Evolutionary conservation across 2,888 invertebrate genomes (phyloP).

Genomic region (Melanostoma mellinum): DNA sequence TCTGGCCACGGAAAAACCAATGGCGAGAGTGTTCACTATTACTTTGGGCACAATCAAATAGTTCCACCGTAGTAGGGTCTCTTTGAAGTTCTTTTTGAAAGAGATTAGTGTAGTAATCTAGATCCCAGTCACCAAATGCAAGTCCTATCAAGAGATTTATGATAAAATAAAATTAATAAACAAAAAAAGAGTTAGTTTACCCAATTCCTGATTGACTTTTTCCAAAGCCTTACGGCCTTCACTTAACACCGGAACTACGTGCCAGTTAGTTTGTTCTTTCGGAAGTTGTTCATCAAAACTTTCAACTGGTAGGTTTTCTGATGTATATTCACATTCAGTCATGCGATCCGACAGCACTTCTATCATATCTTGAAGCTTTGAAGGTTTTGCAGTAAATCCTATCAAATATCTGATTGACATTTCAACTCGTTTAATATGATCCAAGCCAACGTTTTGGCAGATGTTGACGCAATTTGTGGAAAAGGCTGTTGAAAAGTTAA

Average conservation of each 20-base stretch:
- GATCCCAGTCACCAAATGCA: slow-evolving; percentile 96
- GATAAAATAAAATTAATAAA: neutral
- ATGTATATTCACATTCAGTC: slow-evolving; percentile 94
- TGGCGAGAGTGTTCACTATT: slow-evolving; percentile 99
- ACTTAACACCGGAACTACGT: slow-evolving; percentile 91
- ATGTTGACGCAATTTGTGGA: slow-evolving; percentile 98
- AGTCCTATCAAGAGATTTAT: slow-evolving; percentile 84
- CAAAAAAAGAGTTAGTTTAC: slow-evolving; percentile 79
- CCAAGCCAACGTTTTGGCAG: slow-evolving; percentile 91
- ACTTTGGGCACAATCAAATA: slow-evolving; percentile 98
- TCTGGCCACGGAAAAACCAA: slow-evolving; percentile 98
- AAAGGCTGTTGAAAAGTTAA: slow-evolving; percentile 97
- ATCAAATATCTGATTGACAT: slow-evolving; percentile 90
- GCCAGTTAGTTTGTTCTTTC: slow-evolving; percentile 89
- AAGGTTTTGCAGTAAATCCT: slow-evolving; percentile 78
- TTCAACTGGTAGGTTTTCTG: slow-evolving; percentile 85
- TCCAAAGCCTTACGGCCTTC: slow-evolving; percentile 91
- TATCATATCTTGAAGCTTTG: slow-evolving; percentile 80
- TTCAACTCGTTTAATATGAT: slow-evolving; percentile 91
- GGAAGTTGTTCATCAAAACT: slow-evolving; percentile 88
- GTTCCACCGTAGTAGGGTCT: slow-evolving; percentile 98
- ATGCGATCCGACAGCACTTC: slow-evolving; percentile 92
- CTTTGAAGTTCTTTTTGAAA: slow-evolving; percentile 92
- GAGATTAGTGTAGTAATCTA: slow-evolving; percentile 93
- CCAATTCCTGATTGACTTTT: slow-evolving; percentile 89